phyloP scores from a whole-genome alignment of 2,888 invertebrate genomes.

The Copidosoma aretas region DNA sequence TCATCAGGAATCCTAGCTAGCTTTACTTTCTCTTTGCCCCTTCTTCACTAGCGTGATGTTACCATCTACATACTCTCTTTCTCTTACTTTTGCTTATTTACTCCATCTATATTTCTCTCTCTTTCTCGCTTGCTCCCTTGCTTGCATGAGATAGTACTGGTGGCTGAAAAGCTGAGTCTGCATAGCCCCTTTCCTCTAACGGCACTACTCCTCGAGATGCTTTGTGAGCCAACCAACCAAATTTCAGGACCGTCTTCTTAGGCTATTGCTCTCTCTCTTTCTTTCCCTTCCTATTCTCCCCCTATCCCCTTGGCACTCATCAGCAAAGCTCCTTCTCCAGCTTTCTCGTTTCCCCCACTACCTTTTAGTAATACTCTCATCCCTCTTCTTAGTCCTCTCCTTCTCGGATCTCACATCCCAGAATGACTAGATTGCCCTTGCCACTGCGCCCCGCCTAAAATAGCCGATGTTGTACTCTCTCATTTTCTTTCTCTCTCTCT shows the following conservation, averaged over 20 bases:
- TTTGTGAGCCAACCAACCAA: constrained; percentile 58
- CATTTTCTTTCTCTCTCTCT: too few species aligned
- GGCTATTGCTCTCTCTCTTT: constrained; percentile 24
- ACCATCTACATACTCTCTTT: too few species aligned
- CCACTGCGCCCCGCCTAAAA: too few species aligned
- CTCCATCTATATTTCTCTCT: background rate
- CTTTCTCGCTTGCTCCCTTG: background rate
- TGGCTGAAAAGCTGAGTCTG: background rate
- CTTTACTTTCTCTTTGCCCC: too few species aligned
- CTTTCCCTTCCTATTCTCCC: constrained; percentile 19
- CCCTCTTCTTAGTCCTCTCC: background rate
- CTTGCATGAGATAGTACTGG: background rate
- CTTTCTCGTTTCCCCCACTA: constrained; percentile 22
- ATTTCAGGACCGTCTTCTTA: constrained; percentile 47
- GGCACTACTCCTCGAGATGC: constrained; percentile 33
- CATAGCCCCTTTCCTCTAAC: background rate
- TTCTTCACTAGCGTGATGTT: too few species aligned
- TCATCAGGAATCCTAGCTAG: too few species aligned
- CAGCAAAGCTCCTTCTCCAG: constrained; percentile 12
- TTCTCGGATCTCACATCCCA: background rate
- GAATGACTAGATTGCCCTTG: too few species aligned
- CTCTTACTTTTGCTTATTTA: too few species aligned
- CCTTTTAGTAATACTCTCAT: too few species aligned
- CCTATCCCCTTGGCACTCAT: too few species aligned
- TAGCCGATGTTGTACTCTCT: too few species aligned